Percentiles rank a stretch among this genome's conserved stretches.
phyloP scores from a whole-genome alignment of 2,888 invertebrate genomes.

The Chalcosyrphus nemorum region DNA sequence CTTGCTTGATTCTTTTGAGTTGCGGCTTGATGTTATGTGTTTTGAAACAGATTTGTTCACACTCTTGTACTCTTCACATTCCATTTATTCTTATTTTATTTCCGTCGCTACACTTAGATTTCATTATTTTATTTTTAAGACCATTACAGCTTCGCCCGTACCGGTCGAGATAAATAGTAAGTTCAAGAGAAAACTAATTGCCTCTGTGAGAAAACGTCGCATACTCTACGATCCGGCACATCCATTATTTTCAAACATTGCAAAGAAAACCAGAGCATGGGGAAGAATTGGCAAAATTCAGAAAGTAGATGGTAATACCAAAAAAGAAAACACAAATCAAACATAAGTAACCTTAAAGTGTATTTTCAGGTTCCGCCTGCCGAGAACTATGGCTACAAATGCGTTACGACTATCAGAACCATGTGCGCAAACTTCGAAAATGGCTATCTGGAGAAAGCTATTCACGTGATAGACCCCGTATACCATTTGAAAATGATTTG shows the following conservation, averaged over 20 bases:
- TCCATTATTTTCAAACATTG: constrained; percentile 74
- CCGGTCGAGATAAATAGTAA: constrained; percentile 43
- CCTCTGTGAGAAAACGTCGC: constrained; percentile 74
- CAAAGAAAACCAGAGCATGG: constrained; percentile 76
- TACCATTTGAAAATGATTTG: constrained; percentile 77
- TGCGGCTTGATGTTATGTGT: too few relatives aligned
- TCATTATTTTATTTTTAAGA: constrained; percentile 39
- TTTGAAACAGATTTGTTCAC: too few relatives aligned
- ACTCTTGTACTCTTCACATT: too few relatives aligned
- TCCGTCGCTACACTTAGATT: not conserved
- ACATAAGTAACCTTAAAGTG: too few relatives aligned
- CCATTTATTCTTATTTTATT: too few relatives aligned
- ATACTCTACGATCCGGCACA: constrained; percentile 75
- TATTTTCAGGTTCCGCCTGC: constrained; percentile 75
- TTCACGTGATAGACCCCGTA: constrained; percentile 74
- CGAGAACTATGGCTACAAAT: constrained; percentile 76
- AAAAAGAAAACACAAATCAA: too few relatives aligned
- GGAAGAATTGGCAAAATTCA: constrained; percentile 74
- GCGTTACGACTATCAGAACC: constrained; percentile 76
- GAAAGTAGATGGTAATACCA: constrained; percentile 70
- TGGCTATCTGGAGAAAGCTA: constrained; percentile 69
- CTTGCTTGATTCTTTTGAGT: too few relatives aligned
- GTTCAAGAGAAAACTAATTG: constrained; percentile 75
- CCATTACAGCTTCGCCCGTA: constrained; percentile 14
- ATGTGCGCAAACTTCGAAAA: constrained; percentile 75